Evolutionary conservation across 2,888 invertebrate genomes (phyloP).

Genomic region (Malachius bipustulatus): DNA sequence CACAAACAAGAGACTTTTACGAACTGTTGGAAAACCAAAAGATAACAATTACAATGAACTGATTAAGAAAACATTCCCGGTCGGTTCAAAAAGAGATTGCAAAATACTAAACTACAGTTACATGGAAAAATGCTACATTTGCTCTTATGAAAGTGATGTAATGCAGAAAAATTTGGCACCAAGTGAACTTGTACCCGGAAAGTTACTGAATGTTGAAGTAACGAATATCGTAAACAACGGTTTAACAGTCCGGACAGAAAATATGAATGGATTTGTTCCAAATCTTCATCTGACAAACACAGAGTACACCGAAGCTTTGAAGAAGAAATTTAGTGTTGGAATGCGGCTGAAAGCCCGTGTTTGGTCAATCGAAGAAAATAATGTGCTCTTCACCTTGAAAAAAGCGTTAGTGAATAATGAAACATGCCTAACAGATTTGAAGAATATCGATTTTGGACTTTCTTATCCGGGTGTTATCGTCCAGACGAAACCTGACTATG

Average conservation of each 20-base stretch:
- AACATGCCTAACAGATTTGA: no score
- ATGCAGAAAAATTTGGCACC: slow-evolving; percentile 44
- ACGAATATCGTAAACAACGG: slow-evolving; percentile 39
- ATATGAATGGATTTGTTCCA: slow-evolving; percentile 45
- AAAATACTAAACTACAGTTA: slow-evolving; percentile 55
- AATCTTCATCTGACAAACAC: slow-evolving; percentile 45
- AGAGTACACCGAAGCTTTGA: slow-evolving; percentile 31
- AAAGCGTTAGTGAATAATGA: no score
- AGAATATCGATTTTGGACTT: no score
- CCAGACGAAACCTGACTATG: no score
- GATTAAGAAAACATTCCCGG: slow-evolving; percentile 39
- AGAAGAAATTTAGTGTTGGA: slow-evolving; percentile 45
- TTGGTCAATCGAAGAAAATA: no score
- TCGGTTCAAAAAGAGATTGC: slow-evolving; percentile 38
- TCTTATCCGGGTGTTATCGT: no score
- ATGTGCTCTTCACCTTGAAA: no score
- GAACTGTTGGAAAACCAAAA: slow-evolving; percentile 28
- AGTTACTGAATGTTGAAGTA: slow-evolving; percentile 43
- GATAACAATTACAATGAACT: slow-evolving; percentile 37
- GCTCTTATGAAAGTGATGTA: slow-evolving; percentile 49
- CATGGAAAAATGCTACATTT: slow-evolving; percentile 53
- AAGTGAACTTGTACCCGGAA: slow-evolving; percentile 42
- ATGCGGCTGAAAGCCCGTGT: slow-evolving; percentile 46
- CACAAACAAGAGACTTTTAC: slow-evolving; percentile 28
- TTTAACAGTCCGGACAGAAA: slow-evolving; percentile 41